These are phyloP conservation scores for Ophioderma brevispina DNA, from an alignment of 35 echinoderm and acorn worm genomes.

Conservation along the genomic window DNA sequence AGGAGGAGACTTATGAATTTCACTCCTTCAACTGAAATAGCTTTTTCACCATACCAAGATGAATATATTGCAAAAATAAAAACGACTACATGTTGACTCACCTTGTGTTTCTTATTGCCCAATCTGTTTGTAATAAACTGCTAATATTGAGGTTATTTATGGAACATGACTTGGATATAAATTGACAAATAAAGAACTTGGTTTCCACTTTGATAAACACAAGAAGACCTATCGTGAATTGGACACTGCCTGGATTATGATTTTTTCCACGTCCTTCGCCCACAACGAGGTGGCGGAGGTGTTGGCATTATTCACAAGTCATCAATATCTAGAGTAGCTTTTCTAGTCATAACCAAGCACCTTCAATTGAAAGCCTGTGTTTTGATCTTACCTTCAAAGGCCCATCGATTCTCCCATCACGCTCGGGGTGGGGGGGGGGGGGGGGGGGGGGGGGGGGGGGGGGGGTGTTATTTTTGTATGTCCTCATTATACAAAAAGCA, in stretches of 20 bases:
- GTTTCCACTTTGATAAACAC: slow-evolving; percentile 38
- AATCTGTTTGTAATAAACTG: neutral
- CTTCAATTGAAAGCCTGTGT: slow-evolving; percentile 14
- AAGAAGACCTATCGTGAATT: slow-evolving; percentile 20
- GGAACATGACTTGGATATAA: slow-evolving; percentile 4
- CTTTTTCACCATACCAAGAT: no score
- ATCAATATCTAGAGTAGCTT: slow-evolving; percentile 1
- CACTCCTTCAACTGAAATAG: no score
- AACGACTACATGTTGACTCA: neutral
- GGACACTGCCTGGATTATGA: slow-evolving; percentile 19
- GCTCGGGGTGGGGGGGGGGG: no score
- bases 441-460: no score
- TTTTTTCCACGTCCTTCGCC: slow-evolving; percentile 12
- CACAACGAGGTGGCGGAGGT: slow-evolving; percentile 17
- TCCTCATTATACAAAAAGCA: neutral
- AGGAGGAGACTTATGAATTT: no score
- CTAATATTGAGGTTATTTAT: neutral
- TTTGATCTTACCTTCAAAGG: slow-evolving; percentile 17
- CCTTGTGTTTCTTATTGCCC: neutral
- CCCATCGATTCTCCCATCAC: neutral
- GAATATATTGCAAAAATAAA: neutral
- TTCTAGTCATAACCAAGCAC: neutral
- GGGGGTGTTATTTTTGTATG: no score
- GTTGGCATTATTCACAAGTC: slow-evolving; percentile 16
- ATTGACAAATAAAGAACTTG: neutral